phyloP scores from a whole-genome alignment of 2,888 invertebrate species.

The Hirudinaria manillensis region DNA sequence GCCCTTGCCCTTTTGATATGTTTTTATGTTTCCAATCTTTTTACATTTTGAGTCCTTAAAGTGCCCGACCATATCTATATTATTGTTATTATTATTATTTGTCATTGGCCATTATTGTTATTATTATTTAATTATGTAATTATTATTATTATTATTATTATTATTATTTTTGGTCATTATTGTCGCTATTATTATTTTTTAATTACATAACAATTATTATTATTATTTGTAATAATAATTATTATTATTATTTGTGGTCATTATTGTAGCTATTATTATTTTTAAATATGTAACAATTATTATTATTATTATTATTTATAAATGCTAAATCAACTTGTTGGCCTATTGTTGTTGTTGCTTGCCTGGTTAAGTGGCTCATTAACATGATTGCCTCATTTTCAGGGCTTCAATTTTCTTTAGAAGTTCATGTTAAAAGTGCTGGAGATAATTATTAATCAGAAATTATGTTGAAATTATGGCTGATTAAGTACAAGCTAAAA shows the following conservation, averaged over 20 bases:
- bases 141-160: conserved; percentile 17
- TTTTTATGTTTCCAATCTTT: neutral
- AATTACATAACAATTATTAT: conserved; percentile 1
- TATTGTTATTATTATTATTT: conserved; percentile 24
- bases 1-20: neutral
- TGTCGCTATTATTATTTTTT: conserved; percentile 22
- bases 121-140: conserved; percentile 21
- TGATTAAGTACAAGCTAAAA: too few species aligned
- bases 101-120: conserved; percentile 1
- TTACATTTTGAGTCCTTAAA: neutral
- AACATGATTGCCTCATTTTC: too few species aligned
- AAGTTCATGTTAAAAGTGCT: too few species aligned
- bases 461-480: too few species aligned
- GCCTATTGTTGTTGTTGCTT: too few species aligned
- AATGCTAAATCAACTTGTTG: neutral
- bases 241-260: conserved; percentile 22
- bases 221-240: conserved; percentile 14
- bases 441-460: too few species aligned
- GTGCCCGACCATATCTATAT: too few species aligned
- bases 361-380: too few species aligned
- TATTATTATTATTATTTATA: neutral
- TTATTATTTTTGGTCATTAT: conserved; percentile 16
- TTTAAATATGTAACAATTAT: too few species aligned
- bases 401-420: too few species aligned
- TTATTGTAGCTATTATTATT: too few species aligned